phyloP scores from a whole-genome alignment of 2,113 vertebrate genomes.

The Trichechus manatus region DNA sequence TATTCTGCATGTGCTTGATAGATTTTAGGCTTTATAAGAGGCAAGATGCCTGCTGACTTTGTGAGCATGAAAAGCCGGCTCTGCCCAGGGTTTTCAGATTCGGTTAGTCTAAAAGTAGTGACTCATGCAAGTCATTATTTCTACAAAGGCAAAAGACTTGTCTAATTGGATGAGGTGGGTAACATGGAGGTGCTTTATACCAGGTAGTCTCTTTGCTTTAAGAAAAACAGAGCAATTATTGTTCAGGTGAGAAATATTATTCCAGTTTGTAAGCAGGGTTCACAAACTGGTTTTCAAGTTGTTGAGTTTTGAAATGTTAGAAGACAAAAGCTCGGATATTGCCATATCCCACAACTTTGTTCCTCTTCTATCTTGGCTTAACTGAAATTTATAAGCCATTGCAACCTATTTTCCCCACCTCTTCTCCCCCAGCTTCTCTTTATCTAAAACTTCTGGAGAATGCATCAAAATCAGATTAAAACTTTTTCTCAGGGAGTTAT shows the following conservation, averaged over 20 bases:
- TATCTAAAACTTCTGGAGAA: conserved; percentile 34
- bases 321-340: background rate
- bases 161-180: conserved; percentile 26
- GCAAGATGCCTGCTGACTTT: conserved; percentile 77
- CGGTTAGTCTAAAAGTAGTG: conserved; percentile 63
- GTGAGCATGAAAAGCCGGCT: conserved; percentile 72
- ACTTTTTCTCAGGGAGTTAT: background rate
- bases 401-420: background rate
- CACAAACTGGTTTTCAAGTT: background rate
- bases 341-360: background rate
- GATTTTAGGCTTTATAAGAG: conserved; percentile 82
- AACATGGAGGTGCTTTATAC: conserved; percentile 4
- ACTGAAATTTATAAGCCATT: conserved; percentile 22
- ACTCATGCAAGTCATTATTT: conserved; percentile 55
- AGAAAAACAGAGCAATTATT: conserved; percentile 25
- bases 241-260: background rate
- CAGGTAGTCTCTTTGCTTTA: background rate
- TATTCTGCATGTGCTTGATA: conserved; percentile 77
- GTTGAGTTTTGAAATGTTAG: background rate
- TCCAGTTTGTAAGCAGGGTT: background rate
- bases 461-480: background rate
- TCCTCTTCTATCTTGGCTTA: background rate
- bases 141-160: conserved; percentile 41
- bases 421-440: background rate
- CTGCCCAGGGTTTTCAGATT: conserved; percentile 63